These are phyloP conservation scores for Aphrophora alni DNA, from an alignment of 2,888 invertebrate genomes.

Conservation along the genomic window DNA sequence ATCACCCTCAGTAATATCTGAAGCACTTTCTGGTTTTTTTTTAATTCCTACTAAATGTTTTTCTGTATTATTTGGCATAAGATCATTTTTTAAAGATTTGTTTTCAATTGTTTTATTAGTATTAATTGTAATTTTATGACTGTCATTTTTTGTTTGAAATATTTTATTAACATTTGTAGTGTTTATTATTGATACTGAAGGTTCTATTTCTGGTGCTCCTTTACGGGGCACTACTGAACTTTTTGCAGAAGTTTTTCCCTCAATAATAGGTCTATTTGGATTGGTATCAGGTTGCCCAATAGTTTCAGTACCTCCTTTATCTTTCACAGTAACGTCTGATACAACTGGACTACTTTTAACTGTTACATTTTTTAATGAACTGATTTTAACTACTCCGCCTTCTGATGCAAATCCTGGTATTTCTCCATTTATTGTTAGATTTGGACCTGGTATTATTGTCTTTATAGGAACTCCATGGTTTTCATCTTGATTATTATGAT, in stretches of 20 bases:
- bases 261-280: not conserved
- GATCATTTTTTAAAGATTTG: not conserved
- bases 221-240: not conserved
- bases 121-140: not conserved
- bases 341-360: too few species aligned
- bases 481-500: too few species aligned
- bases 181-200: not conserved
- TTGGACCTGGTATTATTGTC: too few species aligned
- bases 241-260: not conserved
- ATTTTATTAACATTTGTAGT: not conserved
- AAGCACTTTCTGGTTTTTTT: conserved; percentile 22
- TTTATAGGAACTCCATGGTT: too few species aligned
- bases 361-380: too few species aligned
- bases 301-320: too few species aligned
- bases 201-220: not conserved
- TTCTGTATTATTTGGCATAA: not conserved
- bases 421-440: too few species aligned
- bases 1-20: conserved; percentile 18
- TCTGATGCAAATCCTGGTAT: not conserved
- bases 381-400: not conserved
- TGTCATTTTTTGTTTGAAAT: not conserved
- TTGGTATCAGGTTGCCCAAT: not conserved
- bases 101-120: not conserved
- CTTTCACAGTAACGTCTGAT: too few species aligned
- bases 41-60: not conserved